Evolutionary conservation across 2,888 invertebrate genomes (phyloP), one percentile per base, ranked within the genome.

Genomic region (Antheraea yamamai): DNA sequence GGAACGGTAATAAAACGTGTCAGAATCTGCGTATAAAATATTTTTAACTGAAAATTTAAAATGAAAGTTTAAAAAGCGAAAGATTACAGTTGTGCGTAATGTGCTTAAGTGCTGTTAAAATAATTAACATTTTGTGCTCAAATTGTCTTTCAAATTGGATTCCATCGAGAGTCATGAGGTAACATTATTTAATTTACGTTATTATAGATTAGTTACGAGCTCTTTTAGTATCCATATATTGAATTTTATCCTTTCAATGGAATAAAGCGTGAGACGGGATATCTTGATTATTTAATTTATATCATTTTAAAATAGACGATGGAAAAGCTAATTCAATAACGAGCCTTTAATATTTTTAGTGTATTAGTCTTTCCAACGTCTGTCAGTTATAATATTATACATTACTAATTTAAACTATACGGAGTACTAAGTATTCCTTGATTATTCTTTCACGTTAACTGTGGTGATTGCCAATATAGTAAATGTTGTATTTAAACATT

Each of bases 81-180:
- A 66, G 58, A 58, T 71, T 74, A 51, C 73, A 76, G 26, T 23
- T 52, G 80, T 83, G 84, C 89, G 90, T 90, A 85, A 91, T 92
- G 91, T 88, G 85, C 82, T 81, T 83, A 79, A 82, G 84, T 85
- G 82, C 79, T 77, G 83, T 82, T 78, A 81, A 79, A 77, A 83
- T 84, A 78, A 82, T 83, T 85, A 85, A 84, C 81, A 81, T 80
- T 78, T 79, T 79, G 81, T 81, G 81, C 79, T 78, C 80, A 80
- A 80, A 81, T 83, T 82, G 80, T 77, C 79, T 85, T 85, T 83
- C 93, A 93, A 91, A 91, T 94, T 94, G 94, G 94, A 94, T 93
- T 83, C 90, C 83, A 81, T 81, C 80, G 84, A 87, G 84, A 85
- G 88, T 80, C 79, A 94, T 93, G 93, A 93, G 93, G 94, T 94